Percentiles rank a stretch among this genome's conserved stretches.
phyloP scores from a whole-genome alignment of 1,140 invertebrate genomes.

The Leptinotarsa defecta region DNA sequence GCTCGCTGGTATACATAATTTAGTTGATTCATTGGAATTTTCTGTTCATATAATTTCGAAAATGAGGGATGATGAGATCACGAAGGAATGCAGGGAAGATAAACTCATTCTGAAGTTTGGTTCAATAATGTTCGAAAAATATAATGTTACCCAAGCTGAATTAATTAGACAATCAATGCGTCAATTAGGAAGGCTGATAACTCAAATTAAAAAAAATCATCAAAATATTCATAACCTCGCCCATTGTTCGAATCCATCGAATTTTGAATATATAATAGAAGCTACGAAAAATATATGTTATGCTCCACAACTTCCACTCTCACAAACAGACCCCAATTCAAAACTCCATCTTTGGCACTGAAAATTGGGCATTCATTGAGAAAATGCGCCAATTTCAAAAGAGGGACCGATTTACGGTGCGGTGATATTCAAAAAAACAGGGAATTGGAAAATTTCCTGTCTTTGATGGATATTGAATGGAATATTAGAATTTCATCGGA shows the following conservation, averaged over 20 bases:
- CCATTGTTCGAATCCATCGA: not conserved
- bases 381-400: slow-evolving; percentile 23
- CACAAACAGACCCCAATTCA: slow-evolving; percentile 14
- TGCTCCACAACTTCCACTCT: not conserved
- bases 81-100: slow-evolving; percentile 12
- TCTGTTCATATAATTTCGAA: slow-evolving; percentile 11
- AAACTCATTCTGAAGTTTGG: slow-evolving; percentile 3
- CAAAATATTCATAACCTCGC: not conserved
- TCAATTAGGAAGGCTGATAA: slow-evolving; percentile 20
- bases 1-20: not conserved
- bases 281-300: slow-evolving; percentile 16
- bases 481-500: slow-evolving; percentile 8
- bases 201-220: slow-evolving; percentile 1
- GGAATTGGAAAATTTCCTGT: slow-evolving; percentile 10
- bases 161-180: slow-evolving; percentile 28
- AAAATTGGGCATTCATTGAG: slow-evolving; percentile 25
- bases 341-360: slow-evolving; percentile 20
- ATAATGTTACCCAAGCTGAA: slow-evolving; percentile 14
- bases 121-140: slow-evolving; percentile 23
- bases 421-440: slow-evolving; percentile 11
- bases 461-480: slow-evolving; percentile 18
- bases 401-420: not conserved
- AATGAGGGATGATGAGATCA: slow-evolving; percentile 25
- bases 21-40: not conserved
- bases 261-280: slow-evolving; percentile 13